Evolutionary conservation across 2,888 invertebrate species (phyloP), one percentile per base, ranked within the genome.

Genomic region (Camptogramma bilineatum): DNA sequence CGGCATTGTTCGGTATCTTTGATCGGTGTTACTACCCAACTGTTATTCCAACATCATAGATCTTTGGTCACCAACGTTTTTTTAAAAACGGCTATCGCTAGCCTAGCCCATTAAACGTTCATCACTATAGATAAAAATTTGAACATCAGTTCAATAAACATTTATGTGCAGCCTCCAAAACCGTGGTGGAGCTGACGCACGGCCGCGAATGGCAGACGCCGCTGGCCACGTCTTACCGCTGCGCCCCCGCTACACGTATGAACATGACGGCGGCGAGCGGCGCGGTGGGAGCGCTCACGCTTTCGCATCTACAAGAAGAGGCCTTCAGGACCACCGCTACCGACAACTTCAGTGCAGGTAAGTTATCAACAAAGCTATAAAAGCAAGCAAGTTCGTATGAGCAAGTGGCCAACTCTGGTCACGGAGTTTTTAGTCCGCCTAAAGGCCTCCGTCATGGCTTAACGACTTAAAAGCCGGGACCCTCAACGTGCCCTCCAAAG

Each of bases 191-290:
- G 52, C 77, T 95, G 66, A 79, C 86, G 52, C 94, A 95, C 78
- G 86, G 87, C 9, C 74, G 84, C 1, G 93, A 93, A 68, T 96
- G 96, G 87, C 81, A 84, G 69, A 94, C 95, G 0, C 95, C 95
- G 0, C 74, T 95, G 42, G 88, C 92, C 47, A 95, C 95, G 75
- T 97, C 97, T 0, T 97, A 97, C 88, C 95, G 95, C 75, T 97
- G 97, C 88, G 83, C 91, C 31, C 93, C 94, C 55, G 81, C 93
- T 55, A 95, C 96, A 70, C 84, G 79, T 13, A 82, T 96, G 39
- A 94, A 94, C 79, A 85, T 96, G 77, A 94, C 93, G 7, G 48
- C 72, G 8, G 74, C 69, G 56, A 80, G 66, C 75, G 78, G 60
- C 44, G 44, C 75, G 8, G 85, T 76, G 9, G 95, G 94, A 8